Evolutionary conservation across 2,888 invertebrate species (phyloP), one percentile per base, ranked within the genome.

Genomic region (Ceriagrion tenellum): DNA sequence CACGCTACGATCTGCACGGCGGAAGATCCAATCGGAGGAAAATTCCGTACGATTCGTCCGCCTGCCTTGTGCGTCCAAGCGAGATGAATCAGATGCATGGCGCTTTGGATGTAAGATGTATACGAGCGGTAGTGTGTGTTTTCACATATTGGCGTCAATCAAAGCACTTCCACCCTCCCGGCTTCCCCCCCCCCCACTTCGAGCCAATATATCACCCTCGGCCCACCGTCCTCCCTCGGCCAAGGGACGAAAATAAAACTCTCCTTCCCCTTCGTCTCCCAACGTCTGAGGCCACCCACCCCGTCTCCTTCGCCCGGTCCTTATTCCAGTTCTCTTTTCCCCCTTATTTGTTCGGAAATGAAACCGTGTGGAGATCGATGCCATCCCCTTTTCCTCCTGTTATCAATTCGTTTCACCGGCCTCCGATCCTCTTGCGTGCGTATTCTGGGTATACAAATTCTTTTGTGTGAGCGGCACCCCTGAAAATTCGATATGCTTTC

Each of bases 21-120:
- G 55, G 47, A 47, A 59, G 18, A 55, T 23, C n/a, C 69, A 93
- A 47, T 93, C 47, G 63, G 47, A 47, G 40, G 69, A 81, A 93
- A 93, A 93, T 93, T 55, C 74, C 69, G 47, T 74, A 16, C 69
- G 74, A 93, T 93, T 26, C 12, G 23, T 59, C 40, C 91, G 63
- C 63, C 59, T 35, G 47, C 40, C 23, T 23, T 3, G 93, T 69
- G 40, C 93, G 55, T 40, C 93, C 63, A 93, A 93, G 93, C 93
- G 69, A 93, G 55, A 93, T 13, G 69, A n/a, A 93, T 93, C 55
- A 35, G 74, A 93, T 47, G 47, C 8, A 35, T 18, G 47, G 40
- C 26, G 12, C 59, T 59, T 16, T 20, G 63, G 74, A 74, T 74
- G 13, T 74, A 47, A 74, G 81, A 81, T 35, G 81, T 81, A 35